Conservation (phyloP, 2,113 vertebrate genomes). For the Bos indicus region DNA sequence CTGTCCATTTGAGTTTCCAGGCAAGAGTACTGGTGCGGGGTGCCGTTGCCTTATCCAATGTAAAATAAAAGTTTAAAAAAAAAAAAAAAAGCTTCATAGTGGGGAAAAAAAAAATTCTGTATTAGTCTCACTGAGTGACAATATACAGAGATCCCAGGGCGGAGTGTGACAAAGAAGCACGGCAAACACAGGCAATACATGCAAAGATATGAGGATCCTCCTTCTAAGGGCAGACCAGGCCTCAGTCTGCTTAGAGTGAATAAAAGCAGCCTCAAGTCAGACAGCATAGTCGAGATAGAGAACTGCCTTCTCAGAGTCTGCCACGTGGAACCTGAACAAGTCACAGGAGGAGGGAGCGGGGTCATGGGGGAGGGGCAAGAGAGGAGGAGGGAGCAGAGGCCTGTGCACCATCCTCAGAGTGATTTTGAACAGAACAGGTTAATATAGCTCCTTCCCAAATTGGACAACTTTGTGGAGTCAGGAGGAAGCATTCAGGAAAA, state of each 20-base stretch:
- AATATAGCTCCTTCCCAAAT: not conserved
- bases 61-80: not conserved
- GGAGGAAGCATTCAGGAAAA: not conserved
- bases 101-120: not conserved
- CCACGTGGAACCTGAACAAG: not conserved
- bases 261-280: not conserved
- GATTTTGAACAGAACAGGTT: not conserved
- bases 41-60: not conserved
- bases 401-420: not conserved
- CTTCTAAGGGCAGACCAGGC: not conserved
- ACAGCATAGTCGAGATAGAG: not conserved
- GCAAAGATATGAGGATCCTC: not conserved
- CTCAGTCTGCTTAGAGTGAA: not conserved
- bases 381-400: not conserved
- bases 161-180: not conserved
- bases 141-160: not conserved
- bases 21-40: too few species aligned
- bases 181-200: not conserved
- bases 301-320: not conserved
- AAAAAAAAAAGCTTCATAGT: not conserved
- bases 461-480: not conserved
- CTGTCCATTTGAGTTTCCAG: too few species aligned
- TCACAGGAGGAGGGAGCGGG: not conserved
- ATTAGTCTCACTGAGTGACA: not conserved
- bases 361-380: not conserved